phyloP scores from a whole-genome alignment of 37 sponge, comb jelly and placozoan genomes.

The Chondrilla cf. caribensis region DNA sequence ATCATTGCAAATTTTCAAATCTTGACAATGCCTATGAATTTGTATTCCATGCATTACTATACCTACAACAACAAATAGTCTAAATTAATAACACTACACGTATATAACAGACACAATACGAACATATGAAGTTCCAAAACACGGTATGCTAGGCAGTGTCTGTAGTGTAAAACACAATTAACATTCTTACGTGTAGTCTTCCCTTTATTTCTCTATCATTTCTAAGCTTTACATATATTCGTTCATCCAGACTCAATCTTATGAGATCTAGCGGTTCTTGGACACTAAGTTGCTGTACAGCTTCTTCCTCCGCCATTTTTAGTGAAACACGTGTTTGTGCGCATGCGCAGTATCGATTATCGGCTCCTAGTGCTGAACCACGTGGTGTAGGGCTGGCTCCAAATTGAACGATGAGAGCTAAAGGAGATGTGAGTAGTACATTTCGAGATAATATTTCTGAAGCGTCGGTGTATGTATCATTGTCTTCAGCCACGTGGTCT shows the following conservation, averaged over 20 bases:
- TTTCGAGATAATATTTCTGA: neutral
- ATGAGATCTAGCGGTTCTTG: conserved; percentile 97
- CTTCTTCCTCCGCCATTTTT: conserved; percentile 44
- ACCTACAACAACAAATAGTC: no score
- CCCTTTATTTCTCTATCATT: conserved; percentile 96
- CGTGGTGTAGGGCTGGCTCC: neutral
- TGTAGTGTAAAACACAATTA: no score
- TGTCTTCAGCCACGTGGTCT: neutral
- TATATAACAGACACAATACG: no score
- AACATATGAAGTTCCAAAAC: no score
- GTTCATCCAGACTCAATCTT: conserved; percentile 90
- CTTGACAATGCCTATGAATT: no score
- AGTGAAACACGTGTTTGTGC: conserved; percentile 11
- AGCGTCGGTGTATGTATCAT: neutral
- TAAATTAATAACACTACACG: no score
- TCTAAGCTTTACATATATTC: conserved; percentile 92
- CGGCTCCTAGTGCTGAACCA: neutral
- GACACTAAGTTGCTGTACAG: conserved; percentile 34
- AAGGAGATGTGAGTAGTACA: conserved; percentile 60
- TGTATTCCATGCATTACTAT: no score
- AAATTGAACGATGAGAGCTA: conserved; percentile 56
- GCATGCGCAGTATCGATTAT: conserved; percentile 65
- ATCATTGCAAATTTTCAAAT: no score
- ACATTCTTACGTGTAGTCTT: conserved; percentile 86
- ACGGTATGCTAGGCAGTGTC: no score